Percentiles rank a stretch among this genome's conserved stretches.
Evolutionary conservation across 2,797 vertebrate species (phyloP).

Genomic region (Sebastes minor): DNA sequence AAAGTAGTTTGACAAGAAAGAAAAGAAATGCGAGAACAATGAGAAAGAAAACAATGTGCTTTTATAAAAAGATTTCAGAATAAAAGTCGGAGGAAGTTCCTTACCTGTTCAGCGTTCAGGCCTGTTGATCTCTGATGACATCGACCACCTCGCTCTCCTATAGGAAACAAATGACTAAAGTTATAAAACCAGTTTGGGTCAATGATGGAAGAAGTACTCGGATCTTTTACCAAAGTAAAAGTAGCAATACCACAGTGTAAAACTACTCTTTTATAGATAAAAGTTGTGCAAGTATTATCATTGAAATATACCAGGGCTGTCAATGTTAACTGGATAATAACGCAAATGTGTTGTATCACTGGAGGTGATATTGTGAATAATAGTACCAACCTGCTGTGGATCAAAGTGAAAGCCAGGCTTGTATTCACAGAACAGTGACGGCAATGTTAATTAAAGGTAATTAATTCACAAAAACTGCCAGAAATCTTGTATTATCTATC

Average conservation of each 20-base stretch:
- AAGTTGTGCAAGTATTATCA: too few relatives aligned
- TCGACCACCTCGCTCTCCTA: constrained; percentile 36
- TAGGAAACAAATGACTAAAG: background rate
- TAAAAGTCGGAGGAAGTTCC: background rate
- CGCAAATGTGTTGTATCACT: too few relatives aligned
- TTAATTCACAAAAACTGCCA: constrained; percentile 44
- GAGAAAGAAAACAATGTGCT: background rate
- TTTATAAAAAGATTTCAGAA: background rate
- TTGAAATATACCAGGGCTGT: too few relatives aligned
- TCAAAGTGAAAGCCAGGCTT: background rate
- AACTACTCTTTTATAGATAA: too few relatives aligned
- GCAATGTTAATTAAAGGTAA: constrained; percentile 38
- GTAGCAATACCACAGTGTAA: background rate
- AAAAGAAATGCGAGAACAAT: too few relatives aligned
- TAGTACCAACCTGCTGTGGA: background rate
- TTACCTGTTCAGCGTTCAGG: constrained; percentile 48
- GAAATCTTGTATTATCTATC: constrained; percentile 39
- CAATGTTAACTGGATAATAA: too few relatives aligned
- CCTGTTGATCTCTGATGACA: constrained; percentile 41
- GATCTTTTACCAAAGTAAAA: background rate
- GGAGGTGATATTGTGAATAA: background rate
- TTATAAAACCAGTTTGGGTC: background rate
- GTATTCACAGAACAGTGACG: background rate
- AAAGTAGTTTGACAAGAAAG: background rate
- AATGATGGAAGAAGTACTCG: too few relatives aligned